A percentile compares a stretch with the other conserved stretches of the same genome.
Conservation (phyloP, 1,140 invertebrate species). For the Anthonomus grandis region DNA sequence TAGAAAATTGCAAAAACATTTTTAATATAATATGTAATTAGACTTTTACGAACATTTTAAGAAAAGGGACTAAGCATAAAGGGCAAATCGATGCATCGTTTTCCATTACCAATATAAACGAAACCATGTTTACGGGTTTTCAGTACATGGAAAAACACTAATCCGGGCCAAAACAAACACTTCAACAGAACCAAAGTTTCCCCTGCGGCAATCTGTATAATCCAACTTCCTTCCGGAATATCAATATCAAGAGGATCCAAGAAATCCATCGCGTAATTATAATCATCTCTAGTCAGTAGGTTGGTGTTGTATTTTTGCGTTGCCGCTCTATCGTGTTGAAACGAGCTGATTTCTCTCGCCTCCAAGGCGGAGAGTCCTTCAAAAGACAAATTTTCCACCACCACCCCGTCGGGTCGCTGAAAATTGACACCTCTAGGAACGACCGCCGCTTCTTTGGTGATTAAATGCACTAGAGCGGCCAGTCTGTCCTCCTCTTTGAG, state of each 20-base stretch:
- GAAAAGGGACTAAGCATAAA: slow-evolving; percentile 59
- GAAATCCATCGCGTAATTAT: slow-evolving; percentile 75
- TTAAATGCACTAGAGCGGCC: slow-evolving; percentile 62
- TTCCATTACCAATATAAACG: slow-evolving; percentile 69
- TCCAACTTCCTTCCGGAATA: slow-evolving; percentile 63
- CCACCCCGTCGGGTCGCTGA: slow-evolving; percentile 60
- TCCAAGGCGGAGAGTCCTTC: slow-evolving; percentile 60
- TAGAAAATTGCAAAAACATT: too few species aligned
- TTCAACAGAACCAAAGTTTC: slow-evolving; percentile 59
- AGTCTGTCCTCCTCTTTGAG: slow-evolving; percentile 76
- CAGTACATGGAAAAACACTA: slow-evolving; percentile 68
- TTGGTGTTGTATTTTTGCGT: slow-evolving; percentile 69
- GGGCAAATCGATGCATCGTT: slow-evolving; percentile 68
- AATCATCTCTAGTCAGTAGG: slow-evolving; percentile 65
- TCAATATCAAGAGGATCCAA: slow-evolving; percentile 68
- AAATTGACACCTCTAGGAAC: slow-evolving; percentile 69
- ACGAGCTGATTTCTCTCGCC: slow-evolving; percentile 61
- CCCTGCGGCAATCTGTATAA: slow-evolving; percentile 56
- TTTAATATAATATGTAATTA: too few species aligned
- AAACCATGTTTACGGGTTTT: slow-evolving; percentile 64
- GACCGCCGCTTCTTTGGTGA: slow-evolving; percentile 65
- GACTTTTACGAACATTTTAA: too few species aligned
- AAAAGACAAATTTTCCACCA: slow-evolving; percentile 66
- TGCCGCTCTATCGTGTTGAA: slow-evolving; percentile 63
- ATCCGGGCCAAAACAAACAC: slow-evolving; percentile 71